These are phyloP conservation scores for Brachionus rubens DNA, from an alignment of 1,140 invertebrate genomes.

Conservation along the genomic window DNA sequence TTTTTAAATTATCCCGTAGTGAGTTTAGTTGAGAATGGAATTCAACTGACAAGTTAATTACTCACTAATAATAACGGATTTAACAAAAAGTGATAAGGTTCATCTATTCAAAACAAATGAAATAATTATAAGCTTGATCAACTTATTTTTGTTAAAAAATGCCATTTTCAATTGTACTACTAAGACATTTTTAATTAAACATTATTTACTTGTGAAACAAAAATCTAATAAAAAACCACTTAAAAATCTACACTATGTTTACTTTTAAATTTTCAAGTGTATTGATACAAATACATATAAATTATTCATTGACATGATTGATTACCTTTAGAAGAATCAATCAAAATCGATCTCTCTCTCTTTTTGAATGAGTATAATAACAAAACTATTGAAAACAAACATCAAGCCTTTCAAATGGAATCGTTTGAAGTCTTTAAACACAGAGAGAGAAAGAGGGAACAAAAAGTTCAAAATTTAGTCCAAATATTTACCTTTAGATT, in stretches of 20 bases:
- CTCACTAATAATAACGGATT: neutral
- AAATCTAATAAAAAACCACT: conserved; percentile 41
- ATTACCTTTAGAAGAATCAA: neutral
- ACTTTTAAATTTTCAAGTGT: conserved; percentile 2
- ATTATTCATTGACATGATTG: conserved; percentile 46
- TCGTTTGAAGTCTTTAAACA: too few relatives aligned
- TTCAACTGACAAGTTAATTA: conserved; percentile 31
- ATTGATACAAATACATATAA: neutral
- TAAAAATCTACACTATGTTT: conserved; percentile 3
- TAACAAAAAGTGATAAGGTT: neutral
- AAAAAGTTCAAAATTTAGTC: conserved; percentile 22
- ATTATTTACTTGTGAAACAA: neutral
- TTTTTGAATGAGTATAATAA: neutral
- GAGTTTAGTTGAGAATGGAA: conserved; percentile 26
- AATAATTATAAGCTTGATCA: conserved; percentile 18
- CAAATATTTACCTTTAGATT: conserved; percentile 24
- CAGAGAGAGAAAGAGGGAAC: neutral
- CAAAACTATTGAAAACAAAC: neutral
- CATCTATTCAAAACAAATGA: neutral
- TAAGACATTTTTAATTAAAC: conserved; percentile 23
- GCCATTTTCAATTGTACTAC: too few relatives aligned
- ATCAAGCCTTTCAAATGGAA: conserved; percentile 2
- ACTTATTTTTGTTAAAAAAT: neutral
- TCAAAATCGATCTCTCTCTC: conserved; percentile 27
- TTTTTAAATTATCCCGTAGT: conserved; percentile 35